Conservation (phyloP, 2,888 invertebrate genomes). For the Caenorhabditis macrosperma region DNA sequence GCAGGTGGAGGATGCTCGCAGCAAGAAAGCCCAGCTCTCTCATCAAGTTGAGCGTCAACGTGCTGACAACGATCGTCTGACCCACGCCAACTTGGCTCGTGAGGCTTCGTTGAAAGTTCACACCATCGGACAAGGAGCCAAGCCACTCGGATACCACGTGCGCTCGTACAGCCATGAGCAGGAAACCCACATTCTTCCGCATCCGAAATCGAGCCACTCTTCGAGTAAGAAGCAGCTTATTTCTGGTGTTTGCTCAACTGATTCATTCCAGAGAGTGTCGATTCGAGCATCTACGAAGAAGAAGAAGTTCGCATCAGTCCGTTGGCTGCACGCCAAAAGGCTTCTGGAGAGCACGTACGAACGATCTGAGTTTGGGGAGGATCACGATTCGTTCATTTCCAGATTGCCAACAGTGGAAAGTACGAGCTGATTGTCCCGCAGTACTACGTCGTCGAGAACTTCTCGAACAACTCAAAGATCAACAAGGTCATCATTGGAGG, state of each 20-base stretch:
- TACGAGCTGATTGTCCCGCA: constrained; percentile 63
- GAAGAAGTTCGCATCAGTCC: constrained; percentile 63
- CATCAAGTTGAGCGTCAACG: constrained; percentile 60
- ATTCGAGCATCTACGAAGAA: constrained; percentile 65
- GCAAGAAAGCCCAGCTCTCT: constrained; percentile 39
- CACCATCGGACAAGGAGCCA: constrained; percentile 44
- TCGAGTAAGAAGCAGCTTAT: constrained; percentile 34
- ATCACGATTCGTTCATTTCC: too few species aligned
- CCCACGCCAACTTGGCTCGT: constrained; percentile 60
- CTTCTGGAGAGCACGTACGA: constrained; percentile 63
- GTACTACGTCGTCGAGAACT: constrained; percentile 61
- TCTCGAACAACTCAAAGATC: constrained; percentile 64
- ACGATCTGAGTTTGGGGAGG: neutral
- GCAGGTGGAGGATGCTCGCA: constrained; percentile 57
- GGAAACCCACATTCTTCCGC: constrained; percentile 17
- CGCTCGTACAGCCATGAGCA: constrained; percentile 53
- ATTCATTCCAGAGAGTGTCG: constrained; percentile 43
- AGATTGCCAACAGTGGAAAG: constrained; percentile 62
- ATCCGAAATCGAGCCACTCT: constrained; percentile 37
- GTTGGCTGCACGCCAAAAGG: constrained; percentile 59
- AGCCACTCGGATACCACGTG: constrained; percentile 48
- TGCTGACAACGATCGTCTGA: constrained; percentile 56
- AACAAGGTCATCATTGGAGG: constrained; percentile 74
- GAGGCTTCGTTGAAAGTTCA: constrained; percentile 61
- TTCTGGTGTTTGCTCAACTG: too few species aligned